Evolutionary conservation across 2,797 vertebrate genomes (phyloP), one percentile per base, ranked within the genome.

Genomic region (Dromococcyx pavoninus): DNA sequence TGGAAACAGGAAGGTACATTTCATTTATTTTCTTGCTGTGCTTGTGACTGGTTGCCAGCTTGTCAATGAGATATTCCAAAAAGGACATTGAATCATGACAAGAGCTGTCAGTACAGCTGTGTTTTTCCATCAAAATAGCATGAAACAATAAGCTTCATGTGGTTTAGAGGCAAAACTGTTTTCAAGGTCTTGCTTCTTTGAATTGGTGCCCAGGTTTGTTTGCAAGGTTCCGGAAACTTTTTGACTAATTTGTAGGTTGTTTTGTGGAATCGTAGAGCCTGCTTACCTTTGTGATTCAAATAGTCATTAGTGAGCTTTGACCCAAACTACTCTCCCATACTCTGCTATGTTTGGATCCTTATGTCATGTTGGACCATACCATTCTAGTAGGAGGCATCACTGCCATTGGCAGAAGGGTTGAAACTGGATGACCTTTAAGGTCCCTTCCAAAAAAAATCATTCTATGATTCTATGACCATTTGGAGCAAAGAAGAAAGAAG

Each of bases 61-160:
- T 88, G 56, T 89, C 88, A 85, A 53, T 25, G 28, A 88, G 37
- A 15, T 74, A 56, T 66, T 92, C 64, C 30, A 24, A 60, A 60
- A 74, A 91, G 74, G 80, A 90, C 88, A 76, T 22, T 79, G 90
- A 95, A 60, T 96, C 88, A 79, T 67, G 90, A 73, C 73, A 90
- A 84, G 48, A 82, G 16, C 74, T 87, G 74, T 91, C 86, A 89
- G 56, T 76, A 24, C 64, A 85, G 48, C 76, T 82, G 83, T 70
- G 53, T n/a, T 87, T 94, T 94, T 82, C 64, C 14, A 35, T 39
- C 60, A 57, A 78, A 92, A 82, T 50, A 53, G 33, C 4, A 5
- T 35, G 60, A 90, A 92, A 91, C 33, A 93, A 85, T 82, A 75
- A 91, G n/a, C 43, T 93, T 76, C 23, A 10, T 53, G 19, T 32